Evolutionary conservation across 2,797 vertebrate genomes (phyloP).

Genomic region (Gymnothorax reevesii): DNA sequence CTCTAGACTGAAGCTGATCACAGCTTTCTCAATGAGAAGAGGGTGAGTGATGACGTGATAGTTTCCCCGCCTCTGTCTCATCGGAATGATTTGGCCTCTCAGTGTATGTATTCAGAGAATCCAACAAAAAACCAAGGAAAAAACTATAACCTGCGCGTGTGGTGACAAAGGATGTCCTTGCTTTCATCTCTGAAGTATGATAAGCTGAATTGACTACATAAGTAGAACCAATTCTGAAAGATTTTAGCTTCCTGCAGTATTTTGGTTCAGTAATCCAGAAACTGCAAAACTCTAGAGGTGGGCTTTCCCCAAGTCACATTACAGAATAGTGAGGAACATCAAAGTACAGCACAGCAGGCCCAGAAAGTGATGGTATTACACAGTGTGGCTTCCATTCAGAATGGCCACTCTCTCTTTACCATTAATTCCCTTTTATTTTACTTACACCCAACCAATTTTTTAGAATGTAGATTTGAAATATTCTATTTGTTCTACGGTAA

Average conservation of each 20-base stretch:
- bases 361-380: background rate
- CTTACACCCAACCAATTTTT: background rate
- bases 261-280: conserved; percentile 57
- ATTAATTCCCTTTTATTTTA: conserved; percentile 14
- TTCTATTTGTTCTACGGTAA: background rate
- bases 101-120: no score
- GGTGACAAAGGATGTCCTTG: background rate
- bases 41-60: no score
- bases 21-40: no score
- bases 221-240: background rate
- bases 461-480: background rate
- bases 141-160: no score
- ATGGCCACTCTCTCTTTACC: conserved; percentile 30
- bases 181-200: no score
- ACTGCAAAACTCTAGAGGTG: conserved; percentile 50
- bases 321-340: conserved; percentile 54
- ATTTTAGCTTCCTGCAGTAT: conserved; percentile 43
- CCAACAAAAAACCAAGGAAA: no score
- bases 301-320: conserved; percentile 65
- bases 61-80: no score
- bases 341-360: conserved; percentile 54
- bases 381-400: background rate
- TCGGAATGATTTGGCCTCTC: no score
- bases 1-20: no score
- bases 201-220: conserved; percentile 19